Base-by-base conservation (phyloP, 2,888 invertebrate species). In the Cheilosia grossa region DNA sequence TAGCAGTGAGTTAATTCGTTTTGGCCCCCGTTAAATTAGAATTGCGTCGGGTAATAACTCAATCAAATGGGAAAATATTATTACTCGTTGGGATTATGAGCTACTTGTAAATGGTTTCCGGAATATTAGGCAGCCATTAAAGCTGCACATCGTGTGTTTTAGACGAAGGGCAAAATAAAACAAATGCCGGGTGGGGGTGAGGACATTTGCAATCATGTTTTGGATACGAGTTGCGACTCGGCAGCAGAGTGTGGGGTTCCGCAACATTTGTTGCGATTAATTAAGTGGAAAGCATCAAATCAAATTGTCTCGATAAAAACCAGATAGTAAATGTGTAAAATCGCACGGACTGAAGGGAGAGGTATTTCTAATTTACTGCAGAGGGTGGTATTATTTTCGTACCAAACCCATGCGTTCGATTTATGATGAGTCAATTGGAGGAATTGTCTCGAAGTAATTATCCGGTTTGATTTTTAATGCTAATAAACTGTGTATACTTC, bases 1-100 rank as follows among this genome's bases (percentile, higher is more conserved):
- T 27, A 61, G 27, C 61, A 17, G 72, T 40, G 40, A 72, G 61
- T 72, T 72, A 72, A 72, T 72, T 42, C 21, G 19, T 51, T 61
- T 5, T 61, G 59, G 10, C 13, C 53, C 42, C 40, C 27, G 19
- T 72, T 51, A 72, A 72, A 47, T 44, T 69, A 2, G 19, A 10
- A 58, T 58, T 30, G 30, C 47, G 47, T 58, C 33, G 40, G 47
- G 47, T 47, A 69, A 69, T 69, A 58, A 58, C 33, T 69, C 58
- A 69, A 69, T 58, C 30, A 58, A 69, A 47, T 58, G 30, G 27
- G 58, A 30, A 27, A 69, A 56, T 58, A 47, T 69, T 27, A 30
- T 47, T 56, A 47, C 47, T 24, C 37, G 47, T 17, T 19, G 56
- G 69, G 33, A 58, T 54, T 42, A 67, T 58, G 33, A 37, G 56